These are phyloP conservation scores for Brachypalpus laphriformis DNA, from an alignment of 2,888 invertebrate genomes.

Conservation along the genomic window DNA sequence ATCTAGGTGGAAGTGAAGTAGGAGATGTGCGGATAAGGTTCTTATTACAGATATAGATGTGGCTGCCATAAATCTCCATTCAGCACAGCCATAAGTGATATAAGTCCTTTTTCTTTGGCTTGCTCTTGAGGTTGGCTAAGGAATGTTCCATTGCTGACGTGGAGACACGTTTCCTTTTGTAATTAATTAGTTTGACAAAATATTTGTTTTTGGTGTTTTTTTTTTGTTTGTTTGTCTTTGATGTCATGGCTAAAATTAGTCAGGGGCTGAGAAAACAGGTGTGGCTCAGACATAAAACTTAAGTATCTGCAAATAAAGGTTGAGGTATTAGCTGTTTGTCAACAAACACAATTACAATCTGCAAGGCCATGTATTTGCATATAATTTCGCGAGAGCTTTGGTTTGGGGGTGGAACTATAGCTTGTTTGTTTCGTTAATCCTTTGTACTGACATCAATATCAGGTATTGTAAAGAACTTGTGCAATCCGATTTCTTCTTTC, in stretches of 20 bases:
- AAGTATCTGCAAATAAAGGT: background rate
- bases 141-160: background rate
- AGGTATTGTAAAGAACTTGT: too few species aligned
- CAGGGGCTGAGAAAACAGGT: constrained; percentile 19
- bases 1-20: constrained; percentile 55
- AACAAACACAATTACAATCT: constrained; percentile 20
- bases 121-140: background rate
- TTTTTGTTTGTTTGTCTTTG: background rate
- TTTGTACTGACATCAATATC: background rate
- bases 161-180: constrained; percentile 22
- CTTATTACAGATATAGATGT: constrained; percentile 62
- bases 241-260: constrained; percentile 9
- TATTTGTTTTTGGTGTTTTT: constrained; percentile 13
- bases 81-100: constrained; percentile 63
- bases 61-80: constrained; percentile 71
- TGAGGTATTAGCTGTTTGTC: constrained; percentile 10
- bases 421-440: background rate
- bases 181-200: constrained; percentile 64
- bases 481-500: too few species aligned
- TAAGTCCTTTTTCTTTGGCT: constrained; percentile 45
- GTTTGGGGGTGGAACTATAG: background rate
- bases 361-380: background rate
- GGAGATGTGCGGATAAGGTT: constrained; percentile 50
- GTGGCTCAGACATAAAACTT: constrained; percentile 19
- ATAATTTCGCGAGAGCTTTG: background rate